Conservation (phyloP, 2,113 vertebrate genomes). For the Struthio camelus region DNA sequence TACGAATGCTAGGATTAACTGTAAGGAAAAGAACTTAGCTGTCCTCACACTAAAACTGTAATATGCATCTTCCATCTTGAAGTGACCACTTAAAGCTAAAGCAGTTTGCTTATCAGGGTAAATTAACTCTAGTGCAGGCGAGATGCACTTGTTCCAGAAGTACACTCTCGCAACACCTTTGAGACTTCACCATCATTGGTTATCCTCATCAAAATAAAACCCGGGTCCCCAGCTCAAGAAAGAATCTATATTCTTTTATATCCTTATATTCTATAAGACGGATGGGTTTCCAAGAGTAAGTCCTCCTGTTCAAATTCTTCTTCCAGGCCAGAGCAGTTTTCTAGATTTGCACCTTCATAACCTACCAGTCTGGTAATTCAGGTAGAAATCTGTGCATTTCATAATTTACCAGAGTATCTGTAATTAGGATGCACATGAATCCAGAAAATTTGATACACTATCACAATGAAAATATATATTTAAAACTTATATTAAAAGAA, state of each 20-base stretch:
- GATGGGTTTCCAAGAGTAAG: background rate
- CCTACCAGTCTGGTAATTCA: background rate
- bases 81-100: background rate
- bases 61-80: background rate
- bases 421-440: background rate
- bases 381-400: background rate
- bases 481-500: background rate
- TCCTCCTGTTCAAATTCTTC: background rate
- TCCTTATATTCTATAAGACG: background rate
- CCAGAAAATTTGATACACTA: background rate
- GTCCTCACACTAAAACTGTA: background rate
- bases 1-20: background rate
- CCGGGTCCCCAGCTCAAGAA: background rate
- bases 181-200: background rate
- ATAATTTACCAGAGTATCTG: background rate
- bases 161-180: background rate
- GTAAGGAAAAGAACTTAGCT: background rate
- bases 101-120: background rate
- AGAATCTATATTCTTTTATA: background rate
- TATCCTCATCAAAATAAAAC: background rate
- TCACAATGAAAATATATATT: background rate
- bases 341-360: background rate
- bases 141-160: background rate
- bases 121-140: background rate
- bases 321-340: background rate